Base-by-base conservation (phyloP, 2,888 invertebrate species). In the Drosophila anomalipes region DNA sequence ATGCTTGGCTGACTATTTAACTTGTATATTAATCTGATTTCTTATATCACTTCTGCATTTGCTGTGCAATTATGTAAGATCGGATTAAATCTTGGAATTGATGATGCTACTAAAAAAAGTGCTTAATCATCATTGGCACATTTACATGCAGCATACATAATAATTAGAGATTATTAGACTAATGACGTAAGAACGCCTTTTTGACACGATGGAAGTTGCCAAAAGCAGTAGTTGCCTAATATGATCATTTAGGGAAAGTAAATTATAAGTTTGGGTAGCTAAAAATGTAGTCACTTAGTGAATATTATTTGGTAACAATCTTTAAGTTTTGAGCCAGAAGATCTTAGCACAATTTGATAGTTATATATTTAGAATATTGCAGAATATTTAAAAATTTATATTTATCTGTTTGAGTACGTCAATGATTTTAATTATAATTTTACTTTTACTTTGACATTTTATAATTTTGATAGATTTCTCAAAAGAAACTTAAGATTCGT, bases 1-100 rank as follows among this genome's bases (percentile, higher is more conserved):
- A 63, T 68, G 89, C 83, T 80, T 68, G 66, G 71, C 74, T 70
- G 70, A 52, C 66, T 44, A 53, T 70, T 63, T 77, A 79, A 69
- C 66, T 30, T 77, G 68, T 69, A 72, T 65, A 72, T 80, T 74
- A 72, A 67, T 41, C 64, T 58, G 62, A 63, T 63, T 81, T 81
- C 78, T 81, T 81, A 79, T 63, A 79, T 79, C 77, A 72, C 16
- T 16, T 80, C 77, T 68, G 49, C 61, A 69, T 28, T 32, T 30
- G 44, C 52, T 53, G 4, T 9, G 54, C 68, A 64, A 67, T 73
- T 74, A 74, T 58, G 67, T 53, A 64, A 72, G 72, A 47, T 53
- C 35, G 35, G 22, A 19, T 52, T 39, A 26, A 58, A 41, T 58
- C 32, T 53, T 35, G 28, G 10, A 28, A 19, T 35, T 51, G 33